phyloP scores from a whole-genome alignment of 2,113 vertebrate species.

The Glaucomys volans region DNA sequence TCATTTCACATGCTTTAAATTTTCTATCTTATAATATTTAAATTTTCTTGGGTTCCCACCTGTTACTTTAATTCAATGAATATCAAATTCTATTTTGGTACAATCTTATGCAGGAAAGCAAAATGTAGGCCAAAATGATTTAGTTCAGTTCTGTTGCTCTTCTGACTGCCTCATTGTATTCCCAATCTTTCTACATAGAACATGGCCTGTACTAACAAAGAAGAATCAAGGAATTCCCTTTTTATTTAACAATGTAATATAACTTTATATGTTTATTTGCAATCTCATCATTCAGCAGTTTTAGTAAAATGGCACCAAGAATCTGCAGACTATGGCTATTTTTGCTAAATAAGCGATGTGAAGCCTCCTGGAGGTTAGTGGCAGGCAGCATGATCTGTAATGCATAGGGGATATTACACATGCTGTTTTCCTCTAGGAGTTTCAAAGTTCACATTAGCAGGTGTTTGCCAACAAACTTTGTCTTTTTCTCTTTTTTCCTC shows the following conservation, averaged over 20 bases:
- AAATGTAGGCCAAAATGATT: conserved; percentile 5
- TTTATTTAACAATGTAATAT: not conserved
- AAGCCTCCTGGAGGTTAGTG: not conserved
- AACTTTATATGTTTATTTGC: not conserved
- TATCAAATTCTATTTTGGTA: not conserved
- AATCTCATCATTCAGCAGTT: not conserved
- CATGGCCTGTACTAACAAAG: not conserved
- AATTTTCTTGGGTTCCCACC: not conserved
- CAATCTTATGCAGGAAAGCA: not conserved
- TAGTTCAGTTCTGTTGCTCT: not conserved
- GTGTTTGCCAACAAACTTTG: not conserved
- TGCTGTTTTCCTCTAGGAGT: not conserved
- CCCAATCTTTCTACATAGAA: not conserved
- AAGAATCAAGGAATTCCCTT: not conserved
- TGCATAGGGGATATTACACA: not conserved
- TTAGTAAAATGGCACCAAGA: not conserved
- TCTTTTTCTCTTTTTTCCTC: not conserved
- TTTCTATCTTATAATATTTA: conserved; percentile 11
- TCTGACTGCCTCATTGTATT: not conserved
- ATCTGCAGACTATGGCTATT: not conserved
- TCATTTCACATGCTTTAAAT: not conserved
- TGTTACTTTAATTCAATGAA: not conserved
- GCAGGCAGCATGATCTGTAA: accelerated
- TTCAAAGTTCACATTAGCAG: not conserved
- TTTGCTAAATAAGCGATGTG: not conserved